Conservation (phyloP, 2,888 invertebrate species). For the Ctena decussata region DNA sequence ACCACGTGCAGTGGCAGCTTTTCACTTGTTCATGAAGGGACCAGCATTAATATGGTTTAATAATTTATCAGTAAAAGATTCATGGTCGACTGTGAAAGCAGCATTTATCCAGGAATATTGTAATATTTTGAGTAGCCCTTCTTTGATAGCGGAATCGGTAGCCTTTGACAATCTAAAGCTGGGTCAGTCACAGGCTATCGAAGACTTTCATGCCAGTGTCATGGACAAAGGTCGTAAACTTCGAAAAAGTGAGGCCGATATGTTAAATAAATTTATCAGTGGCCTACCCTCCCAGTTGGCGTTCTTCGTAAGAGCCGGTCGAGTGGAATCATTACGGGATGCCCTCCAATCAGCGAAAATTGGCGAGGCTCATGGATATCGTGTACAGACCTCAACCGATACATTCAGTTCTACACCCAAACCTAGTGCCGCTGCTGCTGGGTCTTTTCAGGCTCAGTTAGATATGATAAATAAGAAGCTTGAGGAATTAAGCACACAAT, state of each 20-base stretch:
- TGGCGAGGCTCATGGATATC: conserved; percentile 44
- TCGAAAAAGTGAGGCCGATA: conserved; percentile 14
- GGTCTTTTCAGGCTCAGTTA: not conserved
- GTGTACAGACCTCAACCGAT: not conserved
- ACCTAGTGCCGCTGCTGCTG: not conserved
- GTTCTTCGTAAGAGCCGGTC: conserved; percentile 26
- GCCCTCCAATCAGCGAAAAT: conserved; percentile 17
- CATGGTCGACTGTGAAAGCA: not conserved
- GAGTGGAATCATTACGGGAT: conserved; percentile 9
- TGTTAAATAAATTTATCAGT: conserved; percentile 15
- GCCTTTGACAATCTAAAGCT: conserved; percentile 5
- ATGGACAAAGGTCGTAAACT: conserved; percentile 23
- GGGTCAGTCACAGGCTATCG: conserved; percentile 3
- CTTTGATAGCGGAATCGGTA: conserved; percentile 1
- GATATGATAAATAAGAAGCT: not conserved
- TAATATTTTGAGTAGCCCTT: not conserved
- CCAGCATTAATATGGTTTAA: not conserved
- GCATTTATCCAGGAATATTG: not conserved
- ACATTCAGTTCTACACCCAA: not conserved
- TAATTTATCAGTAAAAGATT: not conserved
- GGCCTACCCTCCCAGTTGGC: conserved; percentile 32
- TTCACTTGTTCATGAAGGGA: not conserved
- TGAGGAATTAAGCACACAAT: not conserved
- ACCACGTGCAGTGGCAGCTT: not conserved
- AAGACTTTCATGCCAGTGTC: conserved; percentile 22